phyloP scores from a whole-genome alignment of 2,113 vertebrate species.

The Aviceda subcristata region DNA sequence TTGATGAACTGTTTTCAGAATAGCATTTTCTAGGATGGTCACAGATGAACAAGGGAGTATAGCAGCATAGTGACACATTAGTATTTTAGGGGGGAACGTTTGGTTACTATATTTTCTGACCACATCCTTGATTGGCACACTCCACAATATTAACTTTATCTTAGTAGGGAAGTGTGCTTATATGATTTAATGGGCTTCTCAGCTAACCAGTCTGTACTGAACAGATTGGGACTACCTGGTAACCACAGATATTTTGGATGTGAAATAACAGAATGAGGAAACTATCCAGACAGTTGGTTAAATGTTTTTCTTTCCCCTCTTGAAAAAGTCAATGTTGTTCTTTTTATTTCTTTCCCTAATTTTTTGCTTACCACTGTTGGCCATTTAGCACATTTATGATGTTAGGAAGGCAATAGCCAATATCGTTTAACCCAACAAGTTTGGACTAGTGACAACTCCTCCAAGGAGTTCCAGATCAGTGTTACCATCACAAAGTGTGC shows the following conservation, averaged over 20 bases:
- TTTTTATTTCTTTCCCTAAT: not conserved
- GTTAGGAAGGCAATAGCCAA: not conserved
- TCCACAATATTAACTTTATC: not conserved
- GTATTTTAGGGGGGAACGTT: too few species aligned
- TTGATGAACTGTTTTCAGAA: not conserved
- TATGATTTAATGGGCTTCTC: not conserved
- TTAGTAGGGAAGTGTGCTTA: not conserved
- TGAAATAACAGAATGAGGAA: not conserved
- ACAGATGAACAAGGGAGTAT: not conserved
- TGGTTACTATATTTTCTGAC: not conserved
- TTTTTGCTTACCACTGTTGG: not conserved
- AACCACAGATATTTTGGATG: not conserved
- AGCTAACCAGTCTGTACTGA: not conserved
- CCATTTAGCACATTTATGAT: not conserved
- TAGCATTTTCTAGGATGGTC: not conserved
- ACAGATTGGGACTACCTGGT: not conserved
- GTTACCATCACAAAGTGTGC: not conserved
- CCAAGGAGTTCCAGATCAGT: not conserved
- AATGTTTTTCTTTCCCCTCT: not conserved
- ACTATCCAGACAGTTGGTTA: not conserved
- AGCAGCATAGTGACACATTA: not conserved
- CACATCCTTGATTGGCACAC: not conserved
- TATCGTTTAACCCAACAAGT: not conserved
- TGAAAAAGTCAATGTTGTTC: not conserved
- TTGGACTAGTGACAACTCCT: not conserved